Base-by-base conservation (phyloP, 1,140 invertebrate species). In the Drosophila carrolli region DNA sequence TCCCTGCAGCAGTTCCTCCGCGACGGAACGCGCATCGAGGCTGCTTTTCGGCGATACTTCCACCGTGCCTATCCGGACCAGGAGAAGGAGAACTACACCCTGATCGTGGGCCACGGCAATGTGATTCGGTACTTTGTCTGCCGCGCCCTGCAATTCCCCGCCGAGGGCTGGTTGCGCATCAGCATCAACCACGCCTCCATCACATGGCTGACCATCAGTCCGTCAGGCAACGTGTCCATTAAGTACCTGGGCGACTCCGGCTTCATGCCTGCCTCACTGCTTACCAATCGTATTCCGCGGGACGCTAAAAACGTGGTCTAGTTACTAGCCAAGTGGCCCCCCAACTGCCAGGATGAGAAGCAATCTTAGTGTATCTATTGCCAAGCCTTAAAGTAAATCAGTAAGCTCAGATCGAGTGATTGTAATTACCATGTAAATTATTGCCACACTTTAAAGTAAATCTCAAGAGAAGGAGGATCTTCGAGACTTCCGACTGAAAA, bases 101-200 rank as follows among this genome's bases (percentile, higher is more conserved):
- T 99, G 32, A 93, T 99, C 47, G 98, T 99, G 5, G 99, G 98
- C 76, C 99, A 99, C 93, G 98, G 97, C 11, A 99, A 99, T 93
- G 98, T 99, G 10, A 99, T 99, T 80, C 93, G 99, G 63, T 99
- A 99, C 93, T 99, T 99, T 93, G 96, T 99, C 14, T 99, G 98
- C 94, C 98, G 98, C 93, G 98, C 98, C 0, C 93, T 99, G n/a
- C 99, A 99, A 93, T 97, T 99, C 86, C 98, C 98, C 11, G 96
- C 98, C 0, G 98, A 99, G 93, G 98, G 96, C 11, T 99, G 99
- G 99, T 93, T 99, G 6, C 94, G 99, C 19, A 95, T 99, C 73
- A 96, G 95, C 29, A 93, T 99, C 9, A 96, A 97, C 91, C 97
- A 99, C 93, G 97, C 95, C 9, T 99, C 97, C 78, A 97, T 99